Base-by-base conservation (phyloP, 2,888 invertebrate species). In the Ornithoptera priamus region DNA sequence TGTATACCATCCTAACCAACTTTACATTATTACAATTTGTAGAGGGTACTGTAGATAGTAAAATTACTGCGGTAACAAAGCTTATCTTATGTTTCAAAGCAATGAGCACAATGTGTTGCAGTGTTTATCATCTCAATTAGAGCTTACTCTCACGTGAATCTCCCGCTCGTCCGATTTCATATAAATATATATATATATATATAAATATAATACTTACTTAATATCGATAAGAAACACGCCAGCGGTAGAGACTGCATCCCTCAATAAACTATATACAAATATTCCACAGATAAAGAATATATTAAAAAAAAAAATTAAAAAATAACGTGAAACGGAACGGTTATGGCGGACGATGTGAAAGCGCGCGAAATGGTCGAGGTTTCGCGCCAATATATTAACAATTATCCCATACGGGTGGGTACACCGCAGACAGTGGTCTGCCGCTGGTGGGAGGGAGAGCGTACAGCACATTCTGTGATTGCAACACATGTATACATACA, bases 181-280 rank as follows among this genome's bases (percentile, higher is more conserved):
- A 30, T 3, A 30, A 30, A 30, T 3, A 30, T 22, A 22, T n/a
- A n/a, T n/a, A 22, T 22, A 22, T 22, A 1, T 22, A 22, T 22
- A 39, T 15, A 62, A 69, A 60, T 62, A 22, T 20, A 69, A 62
- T 75, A 90, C 90, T 89, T 72, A 92, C 91, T 85, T 81, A 92
- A 90, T 5, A 90, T 72, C 0, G 92, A 91, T 42, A 92, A 78
- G 62, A 92, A 89, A 74, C 92, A 92, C 4, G 89, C 90, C 1
- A 92, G 71, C 1, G 91, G 90, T 64, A 89, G 72, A 0, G 85
- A 74, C 73, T 87, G 86, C 90, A 91, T 89, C 22, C 74, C 36
- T 80, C 57, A 62, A 17, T 56, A 18, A 30, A 18, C 30, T 36
- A 36, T 36, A 30, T 60, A 36, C 1, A 2, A 60, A 65, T 58